Conservation (phyloP, 30 jellyfish, hydroid and myxozoan genomes). For the Cassiopea xamachana region DNA sequence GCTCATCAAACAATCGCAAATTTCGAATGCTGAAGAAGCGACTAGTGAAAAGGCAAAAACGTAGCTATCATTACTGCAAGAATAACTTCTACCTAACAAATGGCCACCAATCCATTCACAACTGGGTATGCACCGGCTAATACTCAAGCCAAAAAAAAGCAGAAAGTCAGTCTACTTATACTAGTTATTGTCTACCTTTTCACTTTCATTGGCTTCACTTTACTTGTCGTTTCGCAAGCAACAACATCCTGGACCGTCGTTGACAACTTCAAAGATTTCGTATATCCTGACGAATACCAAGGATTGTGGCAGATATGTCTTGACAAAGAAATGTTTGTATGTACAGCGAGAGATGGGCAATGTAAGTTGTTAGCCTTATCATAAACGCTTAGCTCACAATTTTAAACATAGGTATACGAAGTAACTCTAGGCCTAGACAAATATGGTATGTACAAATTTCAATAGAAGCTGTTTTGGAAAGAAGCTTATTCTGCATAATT, state of each 20-base stretch:
- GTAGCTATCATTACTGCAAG: too few relatives aligned
- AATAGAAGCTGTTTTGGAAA: too few relatives aligned
- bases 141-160: background rate
- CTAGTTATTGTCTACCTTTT: conserved; percentile 60
- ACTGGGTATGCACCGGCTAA: conserved; percentile 52
- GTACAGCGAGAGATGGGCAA: conserved; percentile 52
- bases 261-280: conserved; percentile 68
- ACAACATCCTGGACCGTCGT: conserved; percentile 79
- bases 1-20: too few relatives aligned
- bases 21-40: too few relatives aligned
- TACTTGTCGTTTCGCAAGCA: conserved; percentile 76
- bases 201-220: conserved; percentile 68
- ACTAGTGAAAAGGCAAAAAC: too few relatives aligned
- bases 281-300: conserved; percentile 73
- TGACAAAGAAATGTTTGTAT: conserved; percentile 57
- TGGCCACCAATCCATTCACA: conserved; percentile 1
- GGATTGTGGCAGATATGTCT: conserved; percentile 79
- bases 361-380: conserved; percentile 23
- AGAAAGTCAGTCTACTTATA: conserved; percentile 12
- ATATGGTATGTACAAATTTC: too few relatives aligned
- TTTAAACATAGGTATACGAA: too few relatives aligned
- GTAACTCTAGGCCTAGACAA: too few relatives aligned
- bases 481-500: too few relatives aligned
- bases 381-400: too few relatives aligned
- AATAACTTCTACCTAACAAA: background rate